Evolutionary conservation across 2,113 vertebrate species (phyloP), one percentile per base, ranked within the genome.

Genomic region (Xerus inauris): DNA sequence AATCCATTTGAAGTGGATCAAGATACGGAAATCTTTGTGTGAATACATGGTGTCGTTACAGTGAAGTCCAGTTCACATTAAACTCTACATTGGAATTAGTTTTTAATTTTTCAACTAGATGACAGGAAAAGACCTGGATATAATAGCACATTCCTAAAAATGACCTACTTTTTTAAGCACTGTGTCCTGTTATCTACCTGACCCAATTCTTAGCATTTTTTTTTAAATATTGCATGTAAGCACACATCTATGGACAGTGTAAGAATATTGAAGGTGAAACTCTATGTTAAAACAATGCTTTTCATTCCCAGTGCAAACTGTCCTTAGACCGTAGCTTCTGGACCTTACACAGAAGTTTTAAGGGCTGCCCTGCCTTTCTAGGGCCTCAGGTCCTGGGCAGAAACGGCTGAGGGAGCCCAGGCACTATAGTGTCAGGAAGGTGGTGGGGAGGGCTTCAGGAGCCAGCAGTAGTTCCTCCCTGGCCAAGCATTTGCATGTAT

Each of bases 401-500:
- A 95, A 64, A 16, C 88, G 47, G 95, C 96, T 95, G 47, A 85
- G 32, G 38, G 91, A 92, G 95, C 91, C 92, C 92, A 47, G 19
- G 28, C 11, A 11, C 17, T 26, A 11, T 24, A 28, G 59, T 26
- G 8, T 22, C 4, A 42, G 38, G 51, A 20, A 26, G 24, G 59
- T 62, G 6, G 35, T n/a, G 35, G 35, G 28, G 35, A 19, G 35
- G 32, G 1, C 65, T 35, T n/a, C 65, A 35, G 65, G 82, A 97
- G 81, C 92, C 89, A 96, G 96, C 14, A 67, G 32, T 57, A 83
- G 64, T 73, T 87, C 89, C 83, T 83, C 92, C 95, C 97, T 92
- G 94, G 98, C 98, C 97, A 97, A 97, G 81, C 97, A 98, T 98
- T 98, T 98, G 98, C 97, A 98, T 97, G 96, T 92, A 94, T 97